Base-by-base conservation (phyloP, 2,113 vertebrate species). In the Laticauda colubrina region DNA sequence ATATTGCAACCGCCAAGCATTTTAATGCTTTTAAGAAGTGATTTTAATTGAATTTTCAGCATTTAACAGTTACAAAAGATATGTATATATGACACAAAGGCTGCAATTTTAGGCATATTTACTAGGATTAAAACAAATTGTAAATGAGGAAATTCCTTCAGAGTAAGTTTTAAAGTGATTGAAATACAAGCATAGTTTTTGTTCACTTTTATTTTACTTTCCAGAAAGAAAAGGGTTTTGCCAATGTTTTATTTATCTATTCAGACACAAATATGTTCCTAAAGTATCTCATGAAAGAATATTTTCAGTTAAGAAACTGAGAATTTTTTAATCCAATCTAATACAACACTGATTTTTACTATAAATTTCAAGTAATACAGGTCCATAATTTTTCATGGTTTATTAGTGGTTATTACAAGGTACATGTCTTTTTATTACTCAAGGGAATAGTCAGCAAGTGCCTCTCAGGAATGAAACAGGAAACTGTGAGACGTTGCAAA, bases 371-470 rank as follows among this genome's bases (percentile, higher is more conserved):
- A 81, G n/a, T 81, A 39, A 43, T 43, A 39, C 3, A 81, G 6
- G 3, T 81, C 75, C 75, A 39, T 9, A 81, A 43, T 81, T 81
- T 81, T 39, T 43, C 75, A 43, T 81, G 34, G 18, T 43, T 21
- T 81, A 81, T 43, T 81, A 81, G 34, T 21, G 75, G 7, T 81
- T 81, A 39, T 81, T 43, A 81, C 34, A 21, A 81, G 43, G 24
- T 18, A 29, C 56, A 23, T 57, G 7, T 54, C 11, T 94, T 95
- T 48, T 95, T 93, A 91, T 90, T 97, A 97, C 29, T 94, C 21
- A 61, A 98, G 98, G 98, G 48, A 97, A 93, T 96, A 96, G 92
- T 88, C 97, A 97, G 94, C 97, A 97, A 96, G 96, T 97, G 97
- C 96, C 97, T 96, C 94, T 96, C 94, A 97, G 97, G 96, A 97